Conservation (phyloP, 2,797 vertebrate species). For the Synaphobranchus kaupii region DNA sequence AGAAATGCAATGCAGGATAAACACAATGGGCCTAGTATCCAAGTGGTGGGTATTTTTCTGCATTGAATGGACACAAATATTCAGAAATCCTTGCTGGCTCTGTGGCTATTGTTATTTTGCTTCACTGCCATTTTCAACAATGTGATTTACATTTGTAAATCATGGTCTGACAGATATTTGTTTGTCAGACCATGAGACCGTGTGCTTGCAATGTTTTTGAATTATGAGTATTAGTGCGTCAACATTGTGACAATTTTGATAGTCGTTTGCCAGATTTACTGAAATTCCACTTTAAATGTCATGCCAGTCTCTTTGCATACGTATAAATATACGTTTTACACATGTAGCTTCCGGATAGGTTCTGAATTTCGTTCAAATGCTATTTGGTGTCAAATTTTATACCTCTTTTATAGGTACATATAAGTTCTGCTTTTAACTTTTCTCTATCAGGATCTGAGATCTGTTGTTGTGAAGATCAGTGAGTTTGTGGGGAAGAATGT, state of each 20-base stretch:
- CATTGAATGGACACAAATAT: too few relatives aligned
- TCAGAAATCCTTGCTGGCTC: too few relatives aligned
- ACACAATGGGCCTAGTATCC: too few relatives aligned
- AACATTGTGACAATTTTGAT: background rate
- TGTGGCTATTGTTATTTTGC: too few relatives aligned
- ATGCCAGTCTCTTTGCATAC: too few relatives aligned
- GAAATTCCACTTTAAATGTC: background rate
- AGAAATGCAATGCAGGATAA: too few relatives aligned
- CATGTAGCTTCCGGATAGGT: background rate
- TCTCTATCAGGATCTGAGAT: conserved; percentile 62
- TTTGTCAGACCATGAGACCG: too few relatives aligned
- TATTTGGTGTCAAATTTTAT: background rate
- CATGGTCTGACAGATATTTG: too few relatives aligned
- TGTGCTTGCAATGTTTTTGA: too few relatives aligned
- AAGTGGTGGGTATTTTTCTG: too few relatives aligned
- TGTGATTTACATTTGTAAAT: background rate
- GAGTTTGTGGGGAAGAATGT: conserved; percentile 66
- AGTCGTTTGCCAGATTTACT: background rate
- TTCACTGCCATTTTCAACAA: too few relatives aligned
- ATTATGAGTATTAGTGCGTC: background rate
- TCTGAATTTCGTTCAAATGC: background rate
- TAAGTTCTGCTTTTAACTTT: background rate
- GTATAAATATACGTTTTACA: background rate
- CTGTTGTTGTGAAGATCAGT: conserved; percentile 62
- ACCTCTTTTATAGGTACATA: background rate